These are phyloP conservation scores for Trimorus sp. DNA, from an alignment of 2,888 invertebrate species.

Conservation along the genomic window DNA sequence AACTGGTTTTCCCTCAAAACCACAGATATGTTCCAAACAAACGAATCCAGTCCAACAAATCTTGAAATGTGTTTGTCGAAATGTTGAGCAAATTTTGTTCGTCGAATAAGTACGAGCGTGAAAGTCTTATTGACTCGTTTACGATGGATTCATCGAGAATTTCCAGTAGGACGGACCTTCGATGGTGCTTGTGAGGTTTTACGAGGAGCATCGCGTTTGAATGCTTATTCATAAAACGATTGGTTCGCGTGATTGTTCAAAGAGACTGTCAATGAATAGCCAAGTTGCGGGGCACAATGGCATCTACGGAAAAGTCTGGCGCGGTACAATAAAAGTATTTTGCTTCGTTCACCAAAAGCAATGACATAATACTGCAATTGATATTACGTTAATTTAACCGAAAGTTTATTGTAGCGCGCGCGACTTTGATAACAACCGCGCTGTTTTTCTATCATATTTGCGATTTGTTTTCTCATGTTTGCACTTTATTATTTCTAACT, in stretches of 20 bases:
- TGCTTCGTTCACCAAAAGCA: slow-evolving; percentile 24
- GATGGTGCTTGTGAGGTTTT: slow-evolving; percentile 51
- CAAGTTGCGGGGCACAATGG: slow-evolving; percentile 25
- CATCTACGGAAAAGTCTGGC: slow-evolving; percentile 34
- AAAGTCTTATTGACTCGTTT: slow-evolving; percentile 60
- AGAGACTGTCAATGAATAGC: slow-evolving; percentile 46
- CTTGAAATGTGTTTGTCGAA: too few relatives aligned
- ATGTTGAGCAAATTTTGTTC: too few relatives aligned
- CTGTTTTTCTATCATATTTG: slow-evolving; percentile 41
- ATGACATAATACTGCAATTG: slow-evolving; percentile 38
- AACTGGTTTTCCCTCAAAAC: too few relatives aligned
- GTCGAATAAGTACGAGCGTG: neutral
- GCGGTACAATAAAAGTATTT: slow-evolving; percentile 37
- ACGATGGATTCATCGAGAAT: slow-evolving; percentile 53
- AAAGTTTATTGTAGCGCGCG: slow-evolving; percentile 39
- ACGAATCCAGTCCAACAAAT: too few relatives aligned
- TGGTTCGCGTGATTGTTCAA: slow-evolving; percentile 44
- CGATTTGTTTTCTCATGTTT: slow-evolving; percentile 25
- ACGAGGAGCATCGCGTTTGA: slow-evolving; percentile 45
- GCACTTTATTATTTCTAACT: slow-evolving; percentile 51
- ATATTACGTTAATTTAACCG: slow-evolving; percentile 47
- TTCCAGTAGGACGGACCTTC: slow-evolving; percentile 47
- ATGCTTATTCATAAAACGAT: slow-evolving; percentile 59
- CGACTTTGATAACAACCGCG: slow-evolving; percentile 25
- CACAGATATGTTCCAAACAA: too few relatives aligned